Conservation (phyloP, 2,888 invertebrate genomes). For the Tigriopus californicus region DNA sequence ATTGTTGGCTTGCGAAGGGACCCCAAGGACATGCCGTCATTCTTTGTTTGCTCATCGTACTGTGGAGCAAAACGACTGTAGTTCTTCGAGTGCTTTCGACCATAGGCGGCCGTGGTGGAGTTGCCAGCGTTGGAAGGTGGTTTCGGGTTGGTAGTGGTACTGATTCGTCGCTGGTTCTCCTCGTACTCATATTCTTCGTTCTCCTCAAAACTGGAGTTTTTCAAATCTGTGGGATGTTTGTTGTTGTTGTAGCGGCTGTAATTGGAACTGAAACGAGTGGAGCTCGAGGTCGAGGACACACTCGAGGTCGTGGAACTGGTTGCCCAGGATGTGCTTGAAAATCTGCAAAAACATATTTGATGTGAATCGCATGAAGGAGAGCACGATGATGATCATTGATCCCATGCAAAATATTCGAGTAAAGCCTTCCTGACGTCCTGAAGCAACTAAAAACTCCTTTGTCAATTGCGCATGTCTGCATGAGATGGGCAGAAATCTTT, state of each 20-base stretch:
- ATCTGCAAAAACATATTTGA: neutral
- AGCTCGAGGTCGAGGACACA: too few species aligned
- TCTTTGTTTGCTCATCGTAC: neutral
- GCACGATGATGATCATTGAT: too few species aligned
- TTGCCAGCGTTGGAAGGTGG: too few species aligned
- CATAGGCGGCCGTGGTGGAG: too few species aligned
- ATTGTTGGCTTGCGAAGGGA: constrained; percentile 2
- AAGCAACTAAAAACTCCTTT: too few species aligned
- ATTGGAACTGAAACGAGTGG: neutral
- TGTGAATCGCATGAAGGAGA: neutral
- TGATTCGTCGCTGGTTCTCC: neutral
- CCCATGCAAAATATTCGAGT: too few species aligned
- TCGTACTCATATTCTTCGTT: constrained; percentile 1
- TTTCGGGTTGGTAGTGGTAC: too few species aligned
- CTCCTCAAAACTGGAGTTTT: neutral
- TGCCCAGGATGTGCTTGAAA: neutral
- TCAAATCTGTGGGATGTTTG: too few species aligned
- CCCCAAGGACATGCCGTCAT: neutral
- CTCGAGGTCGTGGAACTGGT: neutral
- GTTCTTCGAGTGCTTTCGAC: too few species aligned
- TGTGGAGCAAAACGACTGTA: neutral
- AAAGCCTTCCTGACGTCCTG: too few species aligned
- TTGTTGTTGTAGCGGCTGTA: neutral
- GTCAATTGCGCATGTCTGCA: too few species aligned
- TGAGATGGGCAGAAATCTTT: too few species aligned